Percentiles rank a stretch among this genome's conserved stretches.
These are phyloP conservation scores for Ia io DNA, from an alignment of 2,113 vertebrate species.

Conservation along the genomic window DNA sequence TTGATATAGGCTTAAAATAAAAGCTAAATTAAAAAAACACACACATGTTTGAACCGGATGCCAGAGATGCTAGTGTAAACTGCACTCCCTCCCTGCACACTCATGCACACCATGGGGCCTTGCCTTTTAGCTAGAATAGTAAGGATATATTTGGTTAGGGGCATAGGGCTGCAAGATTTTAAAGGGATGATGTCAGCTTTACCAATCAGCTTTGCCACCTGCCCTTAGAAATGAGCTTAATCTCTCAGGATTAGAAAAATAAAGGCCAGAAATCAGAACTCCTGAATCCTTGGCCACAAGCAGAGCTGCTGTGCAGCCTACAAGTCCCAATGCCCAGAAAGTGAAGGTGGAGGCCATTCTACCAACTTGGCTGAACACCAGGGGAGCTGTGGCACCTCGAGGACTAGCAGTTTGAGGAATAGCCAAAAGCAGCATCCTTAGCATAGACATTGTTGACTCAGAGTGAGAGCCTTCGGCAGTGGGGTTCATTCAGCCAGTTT, in stretches of 20 bases:
- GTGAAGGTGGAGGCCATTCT: background rate
- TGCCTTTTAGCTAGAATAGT: background rate
- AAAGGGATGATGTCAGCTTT: background rate
- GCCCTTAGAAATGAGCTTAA: background rate
- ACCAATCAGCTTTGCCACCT: background rate
- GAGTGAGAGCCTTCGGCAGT: background rate
- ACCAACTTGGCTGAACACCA: background rate
- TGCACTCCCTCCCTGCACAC: background rate
- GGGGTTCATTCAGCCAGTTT: background rate
- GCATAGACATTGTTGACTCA: background rate
- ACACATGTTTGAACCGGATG: background rate
- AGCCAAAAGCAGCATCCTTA: background rate
- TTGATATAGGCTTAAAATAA: conserved; percentile 62
- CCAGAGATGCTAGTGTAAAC: conserved; percentile 1
- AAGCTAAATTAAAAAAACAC: background rate
- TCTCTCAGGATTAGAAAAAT: background rate
- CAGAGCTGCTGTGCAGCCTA: background rate
- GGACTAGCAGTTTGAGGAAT: background rate
- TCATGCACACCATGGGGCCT: background rate
- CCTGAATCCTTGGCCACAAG: background rate
- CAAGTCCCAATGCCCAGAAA: background rate
- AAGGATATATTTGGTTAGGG: background rate
- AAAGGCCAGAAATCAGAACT: background rate
- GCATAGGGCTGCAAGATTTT: background rate
- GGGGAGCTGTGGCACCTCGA: background rate